Evolutionary conservation across 1,140 invertebrate species (phyloP), one percentile per base, ranked within the genome.

Genomic region (Plutomurus gul): DNA sequence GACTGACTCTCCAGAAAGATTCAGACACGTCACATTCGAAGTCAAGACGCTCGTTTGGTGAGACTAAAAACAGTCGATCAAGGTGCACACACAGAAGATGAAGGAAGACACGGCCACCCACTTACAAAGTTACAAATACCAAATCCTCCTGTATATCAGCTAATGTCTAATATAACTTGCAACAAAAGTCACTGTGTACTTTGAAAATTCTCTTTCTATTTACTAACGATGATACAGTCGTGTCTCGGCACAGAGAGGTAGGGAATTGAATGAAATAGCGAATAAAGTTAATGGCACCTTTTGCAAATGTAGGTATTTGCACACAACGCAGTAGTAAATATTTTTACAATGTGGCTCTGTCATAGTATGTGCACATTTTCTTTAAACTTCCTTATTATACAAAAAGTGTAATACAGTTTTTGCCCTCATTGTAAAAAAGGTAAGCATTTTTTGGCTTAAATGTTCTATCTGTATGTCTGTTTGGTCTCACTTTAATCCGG

Each of bases 401-500:
- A 47, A 22, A 51, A n/a, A 6, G 7, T 5, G 18, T 46, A 46
- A 3, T 18, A 47, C n/a, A 0, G n/a, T 65, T n/a, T 65, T 65
- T 65, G 56, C 36, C 16, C 25, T 65, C 36, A 65, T 65, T 33
- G 36, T 65, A 30, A 30, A 33, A 30, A 30, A 65, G 56, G 56
- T 65, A 30, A 65, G 56, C 16, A 30, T 65, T n/a, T n/a, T n/a
- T 65, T 65, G 30, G 56, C 56, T 65, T 65, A 65, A 65, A n/a
- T n/a, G n/a, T n/a, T 65, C 16, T 33, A 65, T 65, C 30, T 65
- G 56, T 65, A n/a, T n/a, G n/a, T 65, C 56, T 65, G 56, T 65
- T 65, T 65, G 56, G 30, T 65, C 56, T 65, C 56, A 36, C 56
- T 65, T 65, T n/a, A n/a, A n/a, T n/a, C n/a, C n/a, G n/a, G n/a